Base-by-base conservation (phyloP, 2,797 vertebrate species). In the Rallus crepitans region DNA sequence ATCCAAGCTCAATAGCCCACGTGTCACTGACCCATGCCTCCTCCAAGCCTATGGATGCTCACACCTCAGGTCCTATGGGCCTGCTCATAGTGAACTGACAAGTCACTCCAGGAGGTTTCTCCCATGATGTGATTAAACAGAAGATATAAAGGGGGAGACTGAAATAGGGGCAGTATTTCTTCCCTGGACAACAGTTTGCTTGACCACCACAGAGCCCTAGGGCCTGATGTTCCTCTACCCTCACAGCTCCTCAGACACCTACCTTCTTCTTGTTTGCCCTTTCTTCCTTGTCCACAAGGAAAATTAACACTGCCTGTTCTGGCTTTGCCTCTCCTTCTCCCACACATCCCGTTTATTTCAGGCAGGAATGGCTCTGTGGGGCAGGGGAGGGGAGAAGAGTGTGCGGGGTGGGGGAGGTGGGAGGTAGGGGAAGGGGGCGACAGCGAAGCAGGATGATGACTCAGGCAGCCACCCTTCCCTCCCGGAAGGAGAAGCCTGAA, bases 401-500 rank as follows among this genome's bases (percentile, higher is more conserved):
- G 37, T 37, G 11, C 37, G 11, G 37, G 37, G 37, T 37, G 10
- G 1, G 4, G n/a, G 15, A 35, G 8, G 6, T 45, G 47, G 6
- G 47, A 11, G 47, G 42, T 18, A 45, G 18, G 42, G 18, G 18
- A 5, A 18, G 42, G 42, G 42, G 42, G 42, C 42, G 9, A 9
- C 42, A 45, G 42, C 18, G 16, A 45, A 45, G 42, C 42, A 45
- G 42, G 18, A 45, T 10, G 42, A 45, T 45, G 42, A 53, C 1
- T 0, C 1, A 3, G 20, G 47, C 3, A 4, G 35, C 42, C 27
- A 23, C 24, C 4, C 8, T 53, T 45, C 28, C 5, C 8, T 53
- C 40, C 20, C 5, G 0, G 0, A 11, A 25, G 33, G 47, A 0
- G 0, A 27, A 55, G 47, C 11, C 33, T 31, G 84, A 71, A 11